Evolutionary conservation across 35 echinoderm and acorn worm species (phyloP).

Genomic region (Lytechinus pictus): DNA sequence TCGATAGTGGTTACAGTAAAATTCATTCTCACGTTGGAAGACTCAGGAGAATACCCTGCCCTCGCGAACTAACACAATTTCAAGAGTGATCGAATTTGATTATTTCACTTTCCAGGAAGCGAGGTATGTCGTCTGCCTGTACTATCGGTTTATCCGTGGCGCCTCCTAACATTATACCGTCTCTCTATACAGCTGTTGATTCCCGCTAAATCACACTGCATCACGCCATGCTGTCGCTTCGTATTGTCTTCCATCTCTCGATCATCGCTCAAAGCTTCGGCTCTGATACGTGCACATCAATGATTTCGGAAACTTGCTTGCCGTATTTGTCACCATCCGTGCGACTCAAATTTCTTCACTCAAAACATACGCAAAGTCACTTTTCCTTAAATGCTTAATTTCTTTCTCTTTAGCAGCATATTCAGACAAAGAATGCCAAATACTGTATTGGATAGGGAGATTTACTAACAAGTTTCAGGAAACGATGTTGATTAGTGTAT

Average conservation of each 20-base stretch:
- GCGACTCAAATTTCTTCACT: not conserved
- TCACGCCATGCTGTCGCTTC: not conserved
- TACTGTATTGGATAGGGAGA: no score
- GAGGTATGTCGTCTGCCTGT: not conserved
- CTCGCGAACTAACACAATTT: not conserved
- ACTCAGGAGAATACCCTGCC: not conserved
- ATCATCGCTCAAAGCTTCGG: not conserved
- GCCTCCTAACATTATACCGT: not conserved
- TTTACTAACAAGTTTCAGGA: no score
- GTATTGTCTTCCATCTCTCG: not conserved
- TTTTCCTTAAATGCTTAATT: no score
- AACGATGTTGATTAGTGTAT: no score
- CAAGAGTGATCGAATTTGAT: constrained; percentile 18
- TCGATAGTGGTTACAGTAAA: not conserved
- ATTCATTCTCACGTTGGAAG: not conserved
- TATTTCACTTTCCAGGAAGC: not conserved
- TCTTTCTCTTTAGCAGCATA: no score
- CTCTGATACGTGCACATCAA: not conserved
- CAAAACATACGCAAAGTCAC: no score
- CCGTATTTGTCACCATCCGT: not conserved
- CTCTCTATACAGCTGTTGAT: not conserved
- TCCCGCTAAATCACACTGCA: not conserved
- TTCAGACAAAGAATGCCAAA: no score
- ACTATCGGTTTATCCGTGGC: not conserved
- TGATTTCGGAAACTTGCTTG: not conserved